Base-by-base conservation (phyloP, 2,113 vertebrate species). In the Rhinopithecus roxellana region DNA sequence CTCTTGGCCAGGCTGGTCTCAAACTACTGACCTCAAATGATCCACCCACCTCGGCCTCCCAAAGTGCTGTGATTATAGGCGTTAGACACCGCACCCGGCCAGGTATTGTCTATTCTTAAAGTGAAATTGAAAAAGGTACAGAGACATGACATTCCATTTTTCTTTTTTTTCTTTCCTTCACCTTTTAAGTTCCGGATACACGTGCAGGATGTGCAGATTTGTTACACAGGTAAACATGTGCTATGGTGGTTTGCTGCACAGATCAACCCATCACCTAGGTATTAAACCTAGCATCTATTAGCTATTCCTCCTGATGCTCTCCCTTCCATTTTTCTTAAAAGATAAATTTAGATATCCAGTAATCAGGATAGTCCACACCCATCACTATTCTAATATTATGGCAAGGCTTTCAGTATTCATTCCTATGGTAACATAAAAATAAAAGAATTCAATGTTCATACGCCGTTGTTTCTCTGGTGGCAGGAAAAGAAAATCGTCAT, bases 331-430 rank as follows among this genome's bases (percentile, higher is more conserved):
- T 96, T 84, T 72, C 84, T 93, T 90, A 64, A 61, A 93, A 87
- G 30, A 91, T 45, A 93, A 45, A 96, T 79, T 55, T 48, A 87
- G 74, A 82, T 85, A 85, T 22, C 25, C 59, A 57, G 13, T 78
- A 85, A 45, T 79, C 80, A 84, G 17, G 27, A 14, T 57, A 85
- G 77, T 25, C 78, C 91, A 88, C 30, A 88, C 35, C 52, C 27
- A 94, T 79, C 61, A 69, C 32, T 95, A 77, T 52, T 89, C 70
- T 70, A 94, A 40, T 40, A 82, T 72, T 77, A 67, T 3, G 1
- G 81, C 35, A 89, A 92, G 27, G 14, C 23, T 94, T 97, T 86
- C 59, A 61, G 75, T 48, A 92, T 67, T 94, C 89, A 87, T 79
- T 93, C 23, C 86, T 87, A 43, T 57, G 95, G 23, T n/a, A 91